Base-by-base conservation (phyloP, 2,797 vertebrate genomes). In the Psittacula echo region DNA sequence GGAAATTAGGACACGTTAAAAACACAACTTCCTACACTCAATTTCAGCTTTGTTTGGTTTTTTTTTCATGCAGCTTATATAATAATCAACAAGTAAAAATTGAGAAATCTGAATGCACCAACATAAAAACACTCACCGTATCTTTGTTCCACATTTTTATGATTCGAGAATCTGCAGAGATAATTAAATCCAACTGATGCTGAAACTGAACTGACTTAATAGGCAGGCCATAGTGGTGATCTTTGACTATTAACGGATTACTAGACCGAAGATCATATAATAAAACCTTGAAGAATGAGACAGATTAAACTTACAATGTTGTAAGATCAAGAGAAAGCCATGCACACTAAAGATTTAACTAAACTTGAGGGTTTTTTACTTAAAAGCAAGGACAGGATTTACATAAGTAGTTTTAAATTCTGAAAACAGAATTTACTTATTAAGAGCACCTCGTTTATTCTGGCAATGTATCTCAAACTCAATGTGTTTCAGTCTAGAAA, bases 91-190 rank as follows among this genome's bases (percentile, higher is more conserved):
- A 88, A 94, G 58, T 34, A 66, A 74, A 87, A 58, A 48, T 22
- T 45, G 7, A 51, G 65, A 47, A 61, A 79, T 32, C 18, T 51
- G 51, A 94, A 78, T 32, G 19, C 16, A 45, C 65, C 64, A 80
- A 79, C 32, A 76, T n/a, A 66, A 75, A 71, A 50, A 11, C 17
- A 96, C 98, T 97, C 98, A 99, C 99, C 1, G 97, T 99, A 94
- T 99, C 98, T 98, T 98, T 99, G 97, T 99, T 99, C 99, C 99
- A 99, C 95, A 99, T 98, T 97, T 99, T 99, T 94, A 99, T 98
- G 86, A 99, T 99, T 96, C 99, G 98, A 42, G 99, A 98, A 97
- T 99, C 99, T 1, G 99, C 98, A 11, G 99, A 99, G 93, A 99
- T 96, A 78, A 99, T 98, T 90, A 99, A 98, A 96, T 99, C 99